A percentile compares a stretch with the other conserved stretches of the same genome.
phyloP scores from a whole-genome alignment of 92 coral and sea anemone genomes.

The Scolanthus callimorphus region DNA sequence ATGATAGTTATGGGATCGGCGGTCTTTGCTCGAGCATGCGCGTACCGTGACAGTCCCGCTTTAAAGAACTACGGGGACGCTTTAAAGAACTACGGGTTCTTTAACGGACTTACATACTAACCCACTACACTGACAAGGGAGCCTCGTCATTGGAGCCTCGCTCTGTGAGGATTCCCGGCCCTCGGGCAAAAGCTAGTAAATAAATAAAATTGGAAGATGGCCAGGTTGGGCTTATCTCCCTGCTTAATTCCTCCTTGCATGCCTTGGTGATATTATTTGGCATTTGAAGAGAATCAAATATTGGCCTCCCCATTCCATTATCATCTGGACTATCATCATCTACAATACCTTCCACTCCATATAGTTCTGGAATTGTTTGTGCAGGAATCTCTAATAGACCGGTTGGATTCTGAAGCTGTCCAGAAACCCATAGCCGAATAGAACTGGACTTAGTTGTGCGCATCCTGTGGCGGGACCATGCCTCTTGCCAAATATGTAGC shows the following conservation, averaged over 20 bases:
- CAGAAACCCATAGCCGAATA: conserved; percentile 56
- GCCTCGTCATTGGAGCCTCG: no score
- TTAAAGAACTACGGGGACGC: no score
- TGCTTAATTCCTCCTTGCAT: conserved; percentile 24
- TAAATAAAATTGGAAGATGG: conserved; percentile 55
- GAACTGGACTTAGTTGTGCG: conserved; percentile 62
- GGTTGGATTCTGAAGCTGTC: conserved; percentile 61
- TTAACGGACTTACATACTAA: no score
- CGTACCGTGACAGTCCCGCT: no score
- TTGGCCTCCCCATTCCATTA: conserved; percentile 29
- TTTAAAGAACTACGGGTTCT: no score
- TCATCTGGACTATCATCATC: conserved; percentile 1
- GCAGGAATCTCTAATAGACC: no score
- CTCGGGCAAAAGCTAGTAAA: no score
- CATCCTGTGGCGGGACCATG: conserved; percentile 83
- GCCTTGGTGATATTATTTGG: neutral
- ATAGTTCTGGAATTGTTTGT: conserved; percentile 1
- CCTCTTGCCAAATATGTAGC: conserved; percentile 52
- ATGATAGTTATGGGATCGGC: no score
- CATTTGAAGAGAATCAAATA: conserved; percentile 14
- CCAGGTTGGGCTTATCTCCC: conserved; percentile 38
- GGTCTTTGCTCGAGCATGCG: no score
- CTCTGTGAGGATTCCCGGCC: no score
- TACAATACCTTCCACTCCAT: conserved; percentile 22
- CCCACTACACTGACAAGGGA: no score